Evolutionary conservation across 2,113 vertebrate species (phyloP).

Genomic region (Dinomys branickii): DNA sequence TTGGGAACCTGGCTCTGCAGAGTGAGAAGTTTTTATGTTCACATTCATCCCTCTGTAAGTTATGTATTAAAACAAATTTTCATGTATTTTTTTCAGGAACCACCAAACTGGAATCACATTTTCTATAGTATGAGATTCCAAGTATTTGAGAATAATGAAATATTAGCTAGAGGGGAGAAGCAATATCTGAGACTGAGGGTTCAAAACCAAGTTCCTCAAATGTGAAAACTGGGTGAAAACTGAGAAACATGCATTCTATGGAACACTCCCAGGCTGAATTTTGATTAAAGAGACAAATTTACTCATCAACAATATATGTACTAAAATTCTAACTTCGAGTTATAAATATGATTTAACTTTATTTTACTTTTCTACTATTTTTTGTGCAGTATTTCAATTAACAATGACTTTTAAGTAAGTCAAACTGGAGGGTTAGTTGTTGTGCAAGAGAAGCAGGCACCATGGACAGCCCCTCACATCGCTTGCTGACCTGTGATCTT

Average conservation of each 20-base stretch:
- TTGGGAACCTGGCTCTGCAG: neutral
- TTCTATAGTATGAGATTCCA: neutral
- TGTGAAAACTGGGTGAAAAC: neutral
- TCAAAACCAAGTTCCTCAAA: conserved; percentile 9
- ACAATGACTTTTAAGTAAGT: neutral
- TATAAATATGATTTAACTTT: neutral
- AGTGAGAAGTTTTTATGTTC: neutral
- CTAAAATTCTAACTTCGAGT: neutral
- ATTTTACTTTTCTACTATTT: neutral
- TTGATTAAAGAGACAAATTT: neutral
- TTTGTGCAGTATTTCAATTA: neutral
- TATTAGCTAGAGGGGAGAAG: neutral
- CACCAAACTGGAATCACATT: neutral
- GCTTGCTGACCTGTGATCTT: too few species aligned
- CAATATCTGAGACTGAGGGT: neutral
- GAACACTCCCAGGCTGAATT: neutral
- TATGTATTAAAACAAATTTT: neutral
- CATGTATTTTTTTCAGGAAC: neutral
- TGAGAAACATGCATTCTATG: neutral
- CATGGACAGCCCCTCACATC: accelerated
- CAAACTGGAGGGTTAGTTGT: neutral
- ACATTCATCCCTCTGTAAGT: neutral
- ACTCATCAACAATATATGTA: neutral
- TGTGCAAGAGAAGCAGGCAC: neutral
- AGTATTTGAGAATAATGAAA: neutral